phyloP scores from a whole-genome alignment of 2,888 invertebrate genomes.

The Oscheius sp. region DNA sequence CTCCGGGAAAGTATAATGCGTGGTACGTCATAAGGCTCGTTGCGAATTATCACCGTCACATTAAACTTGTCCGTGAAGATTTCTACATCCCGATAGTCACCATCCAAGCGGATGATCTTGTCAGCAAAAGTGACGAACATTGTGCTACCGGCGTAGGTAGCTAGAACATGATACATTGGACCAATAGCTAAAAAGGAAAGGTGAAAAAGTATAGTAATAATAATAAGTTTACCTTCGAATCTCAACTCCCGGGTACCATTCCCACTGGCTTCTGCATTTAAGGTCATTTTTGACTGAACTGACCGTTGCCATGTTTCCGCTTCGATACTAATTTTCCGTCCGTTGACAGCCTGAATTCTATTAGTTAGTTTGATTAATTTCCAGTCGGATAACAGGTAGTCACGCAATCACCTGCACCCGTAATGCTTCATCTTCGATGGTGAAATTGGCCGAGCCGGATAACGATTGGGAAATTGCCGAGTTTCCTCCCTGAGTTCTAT shows the following conservation, averaged over 20 bases:
- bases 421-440: slow-evolving; percentile 44
- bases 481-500: slow-evolving; percentile 44
- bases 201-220: background rate
- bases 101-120: slow-evolving; percentile 42
- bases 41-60: slow-evolving; percentile 36
- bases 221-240: slow-evolving; percentile 41
- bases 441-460: slow-evolving; percentile 44
- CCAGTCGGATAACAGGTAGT: slow-evolving; percentile 5
- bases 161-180: slow-evolving; percentile 37
- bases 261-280: slow-evolving; percentile 18
- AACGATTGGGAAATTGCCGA: slow-evolving; percentile 40
- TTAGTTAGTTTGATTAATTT: slow-evolving; percentile 2
- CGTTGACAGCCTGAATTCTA: slow-evolving; percentile 37
- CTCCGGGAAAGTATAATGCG: background rate
- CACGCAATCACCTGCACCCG: slow-evolving; percentile 43
- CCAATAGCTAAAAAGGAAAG: slow-evolving; percentile 38
- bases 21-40: slow-evolving; percentile 37
- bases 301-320: slow-evolving; percentile 43
- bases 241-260: slow-evolving; percentile 34
- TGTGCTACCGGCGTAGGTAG: slow-evolving; percentile 40
- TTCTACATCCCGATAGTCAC: slow-evolving; percentile 35
- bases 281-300: slow-evolving; percentile 41
- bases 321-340: slow-evolving; percentile 33
- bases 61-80: slow-evolving; percentile 41
- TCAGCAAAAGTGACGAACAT: slow-evolving; percentile 42